These are phyloP conservation scores for Muntiacus muntjak DNA, from an alignment of 2,113 vertebrate genomes.

Conservation along the genomic window DNA sequence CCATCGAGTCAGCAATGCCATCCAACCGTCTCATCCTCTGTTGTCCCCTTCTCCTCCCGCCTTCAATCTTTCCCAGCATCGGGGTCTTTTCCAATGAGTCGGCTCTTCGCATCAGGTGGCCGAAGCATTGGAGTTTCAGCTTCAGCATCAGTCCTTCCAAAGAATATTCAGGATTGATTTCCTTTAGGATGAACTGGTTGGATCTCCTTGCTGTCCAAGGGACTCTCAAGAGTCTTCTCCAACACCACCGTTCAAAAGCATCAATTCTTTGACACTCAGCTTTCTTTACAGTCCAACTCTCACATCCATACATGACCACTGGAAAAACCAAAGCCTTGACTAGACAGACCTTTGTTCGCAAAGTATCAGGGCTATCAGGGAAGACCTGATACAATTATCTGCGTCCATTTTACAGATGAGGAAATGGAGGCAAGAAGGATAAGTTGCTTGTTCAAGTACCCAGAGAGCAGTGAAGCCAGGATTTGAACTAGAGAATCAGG, in stretches of 20 bases:
- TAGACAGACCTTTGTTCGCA: background rate
- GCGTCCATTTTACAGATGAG: background rate
- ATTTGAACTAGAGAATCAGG: background rate
- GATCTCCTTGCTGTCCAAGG: background rate
- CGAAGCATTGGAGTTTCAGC: background rate
- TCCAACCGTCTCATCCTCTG: background rate
- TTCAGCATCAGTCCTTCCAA: background rate
- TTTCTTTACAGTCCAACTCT: background rate
- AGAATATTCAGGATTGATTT: background rate
- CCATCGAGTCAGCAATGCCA: background rate
- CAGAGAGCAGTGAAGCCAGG: background rate
- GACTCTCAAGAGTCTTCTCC: background rate
- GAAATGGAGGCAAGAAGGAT: background rate
- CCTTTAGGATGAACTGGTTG: background rate
- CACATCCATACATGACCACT: background rate
- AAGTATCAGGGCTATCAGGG: background rate
- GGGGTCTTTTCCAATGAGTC: background rate
- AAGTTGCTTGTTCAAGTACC: background rate
- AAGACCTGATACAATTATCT: background rate
- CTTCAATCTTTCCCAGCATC: background rate
- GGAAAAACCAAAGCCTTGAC: background rate
- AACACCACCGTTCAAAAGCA: background rate
- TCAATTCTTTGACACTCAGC: background rate
- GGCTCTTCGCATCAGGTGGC: background rate
- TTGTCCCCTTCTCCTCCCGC: accelerated